Evolutionary conservation across 1,140 invertebrate genomes (phyloP), one percentile per base, ranked within the genome.

Genomic region (Aphaenogaster floridana): DNA sequence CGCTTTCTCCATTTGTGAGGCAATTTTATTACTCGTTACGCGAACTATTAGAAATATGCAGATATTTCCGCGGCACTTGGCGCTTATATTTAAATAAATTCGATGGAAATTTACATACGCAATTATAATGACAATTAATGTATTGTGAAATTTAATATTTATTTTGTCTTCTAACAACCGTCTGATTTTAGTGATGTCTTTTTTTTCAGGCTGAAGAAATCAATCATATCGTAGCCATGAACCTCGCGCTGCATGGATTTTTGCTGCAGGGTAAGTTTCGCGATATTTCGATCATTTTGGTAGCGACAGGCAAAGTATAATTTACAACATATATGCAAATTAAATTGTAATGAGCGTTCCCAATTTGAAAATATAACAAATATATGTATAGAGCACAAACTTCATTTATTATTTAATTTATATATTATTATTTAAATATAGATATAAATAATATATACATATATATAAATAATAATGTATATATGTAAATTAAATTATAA

Each of bases 201-300:
- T 68, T 63, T 15, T 94, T 95, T 68, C 88, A 95, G 94, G 89
- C 91, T 86, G 91, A 91, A 90, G 88, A 87, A 92, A 85, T 90
- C 89, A 66, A 92, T 83, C 88, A 93, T 91, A 86, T 89, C 83
- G 91, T 95, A 95, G 94, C 94, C 94, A 95, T 95, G 95, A 95
- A 95, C 95, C 94, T 95, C 94, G 95, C 93, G 94, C 94, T 95
- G 94, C 95, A 95, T 95, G 94, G 94, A 95, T 93, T 95, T 92
- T 93, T 95, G 91, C 92, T 95, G 89, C 95, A 95, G 91, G 94
- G 95, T 95, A 92, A 92, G 93, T 89, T 54, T 36, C 8, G 1
- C 2, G 4, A 50, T 59, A 21, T 45, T 36, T 71, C 28, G 5
- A 72, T 52, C 13, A 15, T 59, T 57, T 42, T 61, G 7, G 17